These are phyloP conservation scores for Heliconius sara DNA, from an alignment of 2,888 invertebrate genomes.

Conservation along the genomic window DNA sequence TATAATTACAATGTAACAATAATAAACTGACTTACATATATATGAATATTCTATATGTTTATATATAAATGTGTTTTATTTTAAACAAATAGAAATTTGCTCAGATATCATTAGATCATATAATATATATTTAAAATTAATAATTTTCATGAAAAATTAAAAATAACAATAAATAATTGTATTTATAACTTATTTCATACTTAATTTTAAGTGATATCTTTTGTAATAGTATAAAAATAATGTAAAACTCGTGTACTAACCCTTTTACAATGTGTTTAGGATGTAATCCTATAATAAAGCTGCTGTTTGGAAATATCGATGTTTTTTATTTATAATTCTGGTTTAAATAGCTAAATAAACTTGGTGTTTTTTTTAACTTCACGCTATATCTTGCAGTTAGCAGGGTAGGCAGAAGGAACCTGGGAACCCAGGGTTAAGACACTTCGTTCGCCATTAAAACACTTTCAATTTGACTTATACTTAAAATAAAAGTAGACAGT, in stretches of 20 bases:
- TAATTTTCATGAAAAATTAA: background rate
- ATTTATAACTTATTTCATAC: background rate
- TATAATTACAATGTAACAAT: too few relatives aligned
- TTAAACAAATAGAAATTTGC: background rate
- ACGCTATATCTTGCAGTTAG: too few relatives aligned
- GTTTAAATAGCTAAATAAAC: background rate
- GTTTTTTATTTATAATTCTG: conserved; percentile 4
- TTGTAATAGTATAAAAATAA: conserved; percentile 1
- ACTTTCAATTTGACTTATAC: too few relatives aligned
- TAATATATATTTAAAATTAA: background rate
- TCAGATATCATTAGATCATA: background rate
- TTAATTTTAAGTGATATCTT: background rate
- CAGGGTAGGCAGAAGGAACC: background rate
- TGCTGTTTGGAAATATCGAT: conserved; percentile 15
- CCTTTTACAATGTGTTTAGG: conserved; percentile 41
- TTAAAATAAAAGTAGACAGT: too few relatives aligned
- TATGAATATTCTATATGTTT: background rate
- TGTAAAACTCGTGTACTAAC: conserved; percentile 31
- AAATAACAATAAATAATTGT: background rate
- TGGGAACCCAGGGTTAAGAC: background rate
- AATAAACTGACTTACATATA: background rate
- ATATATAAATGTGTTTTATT: too few relatives aligned
- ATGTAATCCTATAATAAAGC: conserved; percentile 46
- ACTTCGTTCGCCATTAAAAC: background rate
- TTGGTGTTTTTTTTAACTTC: too few relatives aligned